Conservation (phyloP, 2,113 vertebrate genomes). For the Dicaeum eximium region DNA sequence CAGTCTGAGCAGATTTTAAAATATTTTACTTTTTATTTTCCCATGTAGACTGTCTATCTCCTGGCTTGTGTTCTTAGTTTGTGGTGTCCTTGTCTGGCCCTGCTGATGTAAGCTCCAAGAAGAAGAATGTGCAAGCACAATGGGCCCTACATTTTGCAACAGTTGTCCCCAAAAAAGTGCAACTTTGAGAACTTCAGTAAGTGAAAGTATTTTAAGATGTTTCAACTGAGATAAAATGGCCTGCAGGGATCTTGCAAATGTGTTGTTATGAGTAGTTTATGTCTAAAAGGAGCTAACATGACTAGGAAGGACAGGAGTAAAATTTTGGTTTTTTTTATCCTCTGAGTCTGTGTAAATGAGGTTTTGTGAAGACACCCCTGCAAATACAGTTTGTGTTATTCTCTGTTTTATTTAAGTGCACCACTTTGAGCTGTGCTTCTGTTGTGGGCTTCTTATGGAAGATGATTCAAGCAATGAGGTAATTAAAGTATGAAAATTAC, state of each 20-base stretch:
- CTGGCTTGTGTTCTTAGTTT: not conserved
- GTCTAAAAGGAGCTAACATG: not conserved
- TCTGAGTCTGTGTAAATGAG: not conserved
- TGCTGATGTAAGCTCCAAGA: not conserved
- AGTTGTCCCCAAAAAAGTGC: not conserved
- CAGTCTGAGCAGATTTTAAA: not conserved
- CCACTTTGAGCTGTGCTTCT: not conserved
- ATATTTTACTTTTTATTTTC: not conserved
- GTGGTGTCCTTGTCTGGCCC: not conserved
- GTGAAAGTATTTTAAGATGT: not conserved
- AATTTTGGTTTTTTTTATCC: not conserved
- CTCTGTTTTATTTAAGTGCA: not conserved
- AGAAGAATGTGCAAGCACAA: not conserved
- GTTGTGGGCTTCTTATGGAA: not conserved
- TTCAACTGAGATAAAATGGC: not conserved
- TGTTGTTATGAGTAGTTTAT: not conserved
- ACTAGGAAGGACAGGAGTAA: not conserved
- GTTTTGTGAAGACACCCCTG: not conserved
- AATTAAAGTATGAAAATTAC: not conserved
- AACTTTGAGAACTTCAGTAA: not conserved
- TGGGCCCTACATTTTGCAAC: not conserved
- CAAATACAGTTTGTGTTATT: not conserved
- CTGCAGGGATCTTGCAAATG: not conserved
- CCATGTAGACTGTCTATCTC: not conserved
- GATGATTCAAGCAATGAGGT: not conserved